Percentiles rank a stretch among this genome's conserved stretches.
phyloP scores from a whole-genome alignment of 2,797 vertebrate genomes.

The Gadopsis marmoratus region DNA sequence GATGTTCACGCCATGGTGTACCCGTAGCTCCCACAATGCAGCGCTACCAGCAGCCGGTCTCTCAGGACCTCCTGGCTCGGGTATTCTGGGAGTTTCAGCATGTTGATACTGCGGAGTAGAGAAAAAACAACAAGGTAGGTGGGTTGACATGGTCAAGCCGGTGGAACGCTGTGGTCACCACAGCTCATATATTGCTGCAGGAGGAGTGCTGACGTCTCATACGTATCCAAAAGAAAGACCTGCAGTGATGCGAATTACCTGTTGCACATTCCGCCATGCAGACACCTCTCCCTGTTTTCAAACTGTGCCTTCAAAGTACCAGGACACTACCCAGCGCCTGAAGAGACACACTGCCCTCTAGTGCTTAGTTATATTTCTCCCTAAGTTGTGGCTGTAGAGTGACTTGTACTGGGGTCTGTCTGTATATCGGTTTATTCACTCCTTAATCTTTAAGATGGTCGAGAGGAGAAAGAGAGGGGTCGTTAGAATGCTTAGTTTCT shows the following conservation, averaged over 20 bases:
- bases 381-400: neutral
- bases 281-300: constrained; percentile 18
- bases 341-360: constrained; percentile 78
- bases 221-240: constrained; percentile 4
- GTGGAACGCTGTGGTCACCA: constrained; percentile 6
- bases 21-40: constrained; percentile 98
- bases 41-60: constrained; percentile 95
- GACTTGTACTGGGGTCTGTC: neutral
- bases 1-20: constrained; percentile 95
- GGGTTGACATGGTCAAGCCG: neutral
- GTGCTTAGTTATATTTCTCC: constrained; percentile 36
- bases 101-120: constrained; percentile 92
- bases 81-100: constrained; percentile 99
- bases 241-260: constrained; percentile 25
- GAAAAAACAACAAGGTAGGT: neutral
- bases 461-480: neutral
- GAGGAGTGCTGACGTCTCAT: neutral
- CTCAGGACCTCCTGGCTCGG: constrained; percentile 94
- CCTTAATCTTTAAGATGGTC: neutral
- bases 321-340: neutral
- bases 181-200: neutral
- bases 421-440: neutral
- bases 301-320: neutral
- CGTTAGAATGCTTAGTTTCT: constrained; percentile 5
- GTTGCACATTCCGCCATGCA: constrained; percentile 31